These are phyloP conservation scores for Nyctalus aviator DNA, from an alignment of 2,797 vertebrate genomes.

Conservation along the genomic window DNA sequence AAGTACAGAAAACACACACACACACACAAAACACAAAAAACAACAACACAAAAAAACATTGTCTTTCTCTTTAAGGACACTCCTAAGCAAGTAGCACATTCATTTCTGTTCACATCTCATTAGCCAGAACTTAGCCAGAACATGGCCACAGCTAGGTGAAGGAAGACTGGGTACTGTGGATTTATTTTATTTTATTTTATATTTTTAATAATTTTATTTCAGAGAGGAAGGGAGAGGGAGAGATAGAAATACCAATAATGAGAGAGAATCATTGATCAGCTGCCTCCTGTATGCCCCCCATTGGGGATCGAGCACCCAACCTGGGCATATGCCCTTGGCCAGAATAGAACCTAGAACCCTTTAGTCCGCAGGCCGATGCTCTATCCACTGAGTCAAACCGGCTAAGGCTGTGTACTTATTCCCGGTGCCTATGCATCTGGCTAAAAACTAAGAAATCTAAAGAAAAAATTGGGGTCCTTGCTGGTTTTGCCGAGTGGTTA, in stretches of 20 bases:
- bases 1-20: background rate
- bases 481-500: background rate
- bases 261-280: no score
- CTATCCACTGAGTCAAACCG: no score
- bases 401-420: background rate
- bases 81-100: background rate
- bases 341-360: no score
- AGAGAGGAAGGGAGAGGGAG: no score
- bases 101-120: background rate
- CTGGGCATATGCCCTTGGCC: no score
- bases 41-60: no score
- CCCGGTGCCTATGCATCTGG: background rate
- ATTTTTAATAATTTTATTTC: no score
- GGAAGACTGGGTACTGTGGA: background rate
- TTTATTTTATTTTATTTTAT: conserved; percentile 5
- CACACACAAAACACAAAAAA: no score
- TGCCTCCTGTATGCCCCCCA: no score
- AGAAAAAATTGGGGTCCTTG: background rate
- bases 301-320: no score
- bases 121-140: background rate
- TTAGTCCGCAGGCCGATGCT: no score
- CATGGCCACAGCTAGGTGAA: background rate
- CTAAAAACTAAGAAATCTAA: background rate
- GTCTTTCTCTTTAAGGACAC: background rate
- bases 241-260: no score